These are phyloP conservation scores for Leucopternis melanops DNA, from an alignment of 2,113 vertebrate species.

Conservation along the genomic window DNA sequence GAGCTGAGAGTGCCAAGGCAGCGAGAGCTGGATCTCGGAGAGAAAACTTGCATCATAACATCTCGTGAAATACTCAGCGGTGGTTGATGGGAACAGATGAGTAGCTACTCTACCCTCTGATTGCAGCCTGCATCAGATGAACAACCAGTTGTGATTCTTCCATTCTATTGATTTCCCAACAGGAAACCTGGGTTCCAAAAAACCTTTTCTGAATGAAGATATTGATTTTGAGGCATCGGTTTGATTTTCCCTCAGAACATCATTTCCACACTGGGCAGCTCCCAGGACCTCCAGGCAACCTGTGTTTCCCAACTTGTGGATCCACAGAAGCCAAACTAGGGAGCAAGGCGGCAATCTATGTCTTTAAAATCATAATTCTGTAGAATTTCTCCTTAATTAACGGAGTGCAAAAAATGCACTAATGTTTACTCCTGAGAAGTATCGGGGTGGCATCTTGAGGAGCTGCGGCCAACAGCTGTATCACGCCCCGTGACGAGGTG, in stretches of 20 bases:
- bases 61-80: neutral
- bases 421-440: neutral
- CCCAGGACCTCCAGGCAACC: neutral
- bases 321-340: neutral
- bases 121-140: neutral
- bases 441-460: neutral
- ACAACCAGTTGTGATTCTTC: neutral
- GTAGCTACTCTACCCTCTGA: neutral
- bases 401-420: neutral
- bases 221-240: neutral
- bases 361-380: neutral
- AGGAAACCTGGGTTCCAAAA: neutral
- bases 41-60: conserved; percentile 16
- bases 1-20: neutral
- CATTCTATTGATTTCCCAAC: neutral
- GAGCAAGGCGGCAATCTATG: neutral
- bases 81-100: neutral
- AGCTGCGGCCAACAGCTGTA: neutral
- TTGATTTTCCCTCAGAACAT: neutral
- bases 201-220: neutral
- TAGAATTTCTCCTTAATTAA: neutral
- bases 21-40: neutral
- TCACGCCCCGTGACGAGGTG: neutral
- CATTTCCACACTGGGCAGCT: neutral
- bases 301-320: neutral